Base-by-base conservation (phyloP, 2,888 invertebrate species). In the Xestoiulus laeticollis region DNA sequence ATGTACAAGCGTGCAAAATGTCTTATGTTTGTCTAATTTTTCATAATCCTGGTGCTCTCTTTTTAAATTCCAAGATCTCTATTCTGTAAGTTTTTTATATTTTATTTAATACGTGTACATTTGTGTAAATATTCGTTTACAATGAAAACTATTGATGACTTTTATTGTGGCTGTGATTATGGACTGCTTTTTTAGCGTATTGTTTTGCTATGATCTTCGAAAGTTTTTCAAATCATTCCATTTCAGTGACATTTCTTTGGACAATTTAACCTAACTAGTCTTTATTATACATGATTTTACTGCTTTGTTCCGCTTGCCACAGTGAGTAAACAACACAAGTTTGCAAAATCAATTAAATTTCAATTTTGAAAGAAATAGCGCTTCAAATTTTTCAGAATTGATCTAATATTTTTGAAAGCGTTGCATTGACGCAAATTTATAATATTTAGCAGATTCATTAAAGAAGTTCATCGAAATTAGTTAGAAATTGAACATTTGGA, bases 51-150 rank as follows among this genome's bases (percentile, higher is more conserved):
- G n/a, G 59, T 59, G 59, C 59, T 59, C 22, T 26, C 22, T 68
- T 68, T 68, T 1, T 26, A 26, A 26, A 26, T 68, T 26, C 68
- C 68, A 68, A 68, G 68, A 68, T 22, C 26, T 68, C 26, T 26
- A 68, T 68, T 8, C 22, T 68, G 68, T 68, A 26, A 68, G 68
- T 68, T 68, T 68, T 68, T 68, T 68, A 68, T 68, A 68, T 68
- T 68, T 68, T 68, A 68, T 68, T 68, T 68, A 26, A 68, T 68
- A 68, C 22, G 68, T 68, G 68, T 68, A 68, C 68, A 68, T 68
- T 68, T 68, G 26, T 68, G 68, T 68, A 68, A 68, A 68, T 68
- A 68, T 68, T 68, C 26, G 68, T 68, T 68, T 68, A 68, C 68
- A 68, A 68, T 26, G 68, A 68, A 68, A 68, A 22, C 22, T 68